phyloP scores from a whole-genome alignment of 1,140 invertebrate species.

The Akabosia matsudoensis region DNA sequence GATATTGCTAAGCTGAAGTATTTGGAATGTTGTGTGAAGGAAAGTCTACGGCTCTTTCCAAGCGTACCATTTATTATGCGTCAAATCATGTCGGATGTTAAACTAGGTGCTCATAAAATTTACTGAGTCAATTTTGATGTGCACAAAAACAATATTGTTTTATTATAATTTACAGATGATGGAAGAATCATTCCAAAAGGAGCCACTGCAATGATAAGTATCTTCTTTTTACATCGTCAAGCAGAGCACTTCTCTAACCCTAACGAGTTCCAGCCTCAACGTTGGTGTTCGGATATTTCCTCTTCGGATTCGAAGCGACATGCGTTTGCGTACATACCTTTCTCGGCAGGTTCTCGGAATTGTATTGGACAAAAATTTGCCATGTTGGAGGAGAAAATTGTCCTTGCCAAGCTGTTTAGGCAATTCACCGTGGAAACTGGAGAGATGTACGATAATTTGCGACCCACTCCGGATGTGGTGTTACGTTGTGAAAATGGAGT shows the following conservation, averaged over 20 bases:
- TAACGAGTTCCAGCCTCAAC: conserved; percentile 59
- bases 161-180: background rate
- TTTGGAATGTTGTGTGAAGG: conserved; percentile 64
- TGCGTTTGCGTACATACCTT: conserved; percentile 53
- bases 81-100: background rate
- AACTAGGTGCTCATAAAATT: conserved; percentile 32
- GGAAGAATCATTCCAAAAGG: conserved; percentile 51
- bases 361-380: conserved; percentile 58
- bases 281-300: conserved; percentile 56
- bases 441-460: conserved; percentile 48
- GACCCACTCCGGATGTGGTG: conserved; percentile 74
- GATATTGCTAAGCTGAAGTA: conserved; percentile 59
- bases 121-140: background rate
- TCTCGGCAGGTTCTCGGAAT: conserved; percentile 55
- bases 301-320: background rate
- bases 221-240: conserved; percentile 60
- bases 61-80: conserved; percentile 60
- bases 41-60: conserved; percentile 61
- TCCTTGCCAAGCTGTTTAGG: conserved; percentile 58
- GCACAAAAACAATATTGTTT: background rate
- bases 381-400: conserved; percentile 54
- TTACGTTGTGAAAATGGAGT: conserved; percentile 50
- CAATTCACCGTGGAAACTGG: conserved; percentile 56
- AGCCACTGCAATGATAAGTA: conserved; percentile 53
- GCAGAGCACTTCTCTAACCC: conserved; percentile 59